Percentiles rank a stretch among this genome's conserved stretches.
phyloP scores from a whole-genome alignment of 2,888 invertebrate genomes.

The Scotopteryx bipunctaria region DNA sequence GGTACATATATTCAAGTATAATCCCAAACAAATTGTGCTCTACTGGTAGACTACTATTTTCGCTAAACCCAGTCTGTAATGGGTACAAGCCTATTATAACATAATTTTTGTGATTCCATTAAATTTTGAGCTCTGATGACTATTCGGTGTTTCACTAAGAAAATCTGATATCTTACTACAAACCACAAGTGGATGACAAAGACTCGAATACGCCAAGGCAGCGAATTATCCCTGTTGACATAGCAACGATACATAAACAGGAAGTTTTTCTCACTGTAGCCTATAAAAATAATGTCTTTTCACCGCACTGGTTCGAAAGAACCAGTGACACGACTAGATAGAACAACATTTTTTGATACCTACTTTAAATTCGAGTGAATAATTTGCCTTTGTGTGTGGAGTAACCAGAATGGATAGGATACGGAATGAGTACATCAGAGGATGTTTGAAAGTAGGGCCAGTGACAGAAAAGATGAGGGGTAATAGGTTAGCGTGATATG shows the following conservation, averaged over 20 bases:
- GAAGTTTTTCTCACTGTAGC: slow-evolving; percentile 1
- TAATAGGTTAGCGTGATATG: too few relatives aligned
- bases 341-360: too few relatives aligned
- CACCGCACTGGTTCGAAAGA: too few relatives aligned
- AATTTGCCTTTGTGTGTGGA: too few relatives aligned
- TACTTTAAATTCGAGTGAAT: too few relatives aligned
- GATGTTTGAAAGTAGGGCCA: too few relatives aligned
- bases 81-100: slow-evolving; percentile 40
- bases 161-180: slow-evolving; percentile 5
- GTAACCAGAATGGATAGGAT: too few relatives aligned
- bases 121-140: slow-evolving; percentile 32
- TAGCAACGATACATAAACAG: slow-evolving; percentile 13
- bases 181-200: slow-evolving; percentile 27
- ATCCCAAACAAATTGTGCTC: too few relatives aligned
- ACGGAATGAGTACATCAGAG: too few relatives aligned
- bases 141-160: slow-evolving; percentile 23
- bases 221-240: slow-evolving; percentile 17
- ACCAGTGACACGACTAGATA: too few relatives aligned
- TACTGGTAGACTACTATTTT: not conserved
- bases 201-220: slow-evolving; percentile 14
- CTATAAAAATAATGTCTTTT: slow-evolving; percentile 3
- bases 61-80: slow-evolving; percentile 19
- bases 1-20: too few relatives aligned
- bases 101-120: slow-evolving; percentile 41
- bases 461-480: too few relatives aligned